Conservation (phyloP, 2,113 vertebrate species). For the Xyliphius kryptos region DNA sequence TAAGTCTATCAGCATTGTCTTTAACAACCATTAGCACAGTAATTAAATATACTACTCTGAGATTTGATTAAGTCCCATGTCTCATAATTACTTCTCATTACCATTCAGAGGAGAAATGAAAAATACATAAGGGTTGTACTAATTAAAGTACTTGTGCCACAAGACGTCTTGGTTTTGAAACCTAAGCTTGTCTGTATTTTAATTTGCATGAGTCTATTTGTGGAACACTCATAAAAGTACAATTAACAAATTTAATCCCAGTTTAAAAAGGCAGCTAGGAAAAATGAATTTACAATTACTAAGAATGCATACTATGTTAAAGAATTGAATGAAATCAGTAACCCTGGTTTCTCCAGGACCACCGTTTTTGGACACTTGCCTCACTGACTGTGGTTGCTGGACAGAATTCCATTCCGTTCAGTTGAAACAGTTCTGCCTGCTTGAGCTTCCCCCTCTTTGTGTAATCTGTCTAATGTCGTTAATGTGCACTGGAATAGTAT, state of each 20-base stretch:
- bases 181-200: neutral
- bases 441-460: too few relatives aligned
- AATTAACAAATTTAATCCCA: neutral
- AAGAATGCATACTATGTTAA: too few relatives aligned
- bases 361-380: too few relatives aligned
- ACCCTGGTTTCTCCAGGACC: too few relatives aligned
- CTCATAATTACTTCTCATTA: conserved; percentile 30
- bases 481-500: too few relatives aligned
- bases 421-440: too few relatives aligned
- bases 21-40: conserved; percentile 41
- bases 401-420: too few relatives aligned
- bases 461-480: too few relatives aligned
- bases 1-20: conserved; percentile 39
- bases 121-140: conserved; percentile 26
- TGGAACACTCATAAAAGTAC: neutral
- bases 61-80: conserved; percentile 37
- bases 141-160: conserved; percentile 31
- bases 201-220: neutral
- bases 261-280: neutral
- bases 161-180: conserved; percentile 8
- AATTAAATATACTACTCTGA: conserved; percentile 43
- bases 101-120: conserved; percentile 8
- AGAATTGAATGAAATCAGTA: too few relatives aligned
- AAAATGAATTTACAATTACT: neutral
- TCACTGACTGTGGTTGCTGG: too few relatives aligned